Conservation (phyloP, 2,888 invertebrate species). For the Metalampra italica region DNA sequence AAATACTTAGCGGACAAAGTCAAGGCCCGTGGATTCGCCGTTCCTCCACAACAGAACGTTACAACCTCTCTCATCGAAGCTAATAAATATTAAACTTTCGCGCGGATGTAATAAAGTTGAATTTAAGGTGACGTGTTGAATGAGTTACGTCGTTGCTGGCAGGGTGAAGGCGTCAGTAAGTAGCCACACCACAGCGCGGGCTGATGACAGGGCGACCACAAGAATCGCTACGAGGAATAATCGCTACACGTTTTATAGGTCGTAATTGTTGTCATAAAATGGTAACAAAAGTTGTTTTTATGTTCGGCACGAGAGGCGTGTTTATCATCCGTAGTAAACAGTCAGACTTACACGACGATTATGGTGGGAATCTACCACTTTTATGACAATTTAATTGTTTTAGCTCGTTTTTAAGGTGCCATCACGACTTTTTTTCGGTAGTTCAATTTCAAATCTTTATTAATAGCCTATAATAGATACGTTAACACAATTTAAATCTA, state of each 20-base stretch:
- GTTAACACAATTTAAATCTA: neutral
- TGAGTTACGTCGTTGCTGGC: constrained; percentile 32
- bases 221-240: constrained; percentile 72
- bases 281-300: constrained; percentile 76
- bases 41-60: constrained; percentile 13
- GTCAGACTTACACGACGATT: constrained; percentile 57
- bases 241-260: constrained; percentile 75
- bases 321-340: constrained; percentile 69
- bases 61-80: neutral
- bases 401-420: constrained; percentile 39
- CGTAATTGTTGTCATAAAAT: constrained; percentile 78
- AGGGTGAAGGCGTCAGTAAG: constrained; percentile 22
- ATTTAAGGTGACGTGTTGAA: constrained; percentile 26
- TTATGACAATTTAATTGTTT: constrained; percentile 69
- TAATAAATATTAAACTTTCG: constrained; percentile 36
- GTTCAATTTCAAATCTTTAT: constrained; percentile 34
- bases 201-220: constrained; percentile 69
- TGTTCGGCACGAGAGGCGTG: constrained; percentile 69
- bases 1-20: constrained; percentile 52
- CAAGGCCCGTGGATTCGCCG: constrained; percentile 41
- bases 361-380: constrained; percentile 60
- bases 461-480: neutral
- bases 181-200: constrained; percentile 37
- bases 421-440: constrained; percentile 37
- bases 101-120: constrained; percentile 34